These are phyloP conservation scores for Campoletis sonorensis DNA, from an alignment of 1,140 invertebrate genomes.

Conservation along the genomic window DNA sequence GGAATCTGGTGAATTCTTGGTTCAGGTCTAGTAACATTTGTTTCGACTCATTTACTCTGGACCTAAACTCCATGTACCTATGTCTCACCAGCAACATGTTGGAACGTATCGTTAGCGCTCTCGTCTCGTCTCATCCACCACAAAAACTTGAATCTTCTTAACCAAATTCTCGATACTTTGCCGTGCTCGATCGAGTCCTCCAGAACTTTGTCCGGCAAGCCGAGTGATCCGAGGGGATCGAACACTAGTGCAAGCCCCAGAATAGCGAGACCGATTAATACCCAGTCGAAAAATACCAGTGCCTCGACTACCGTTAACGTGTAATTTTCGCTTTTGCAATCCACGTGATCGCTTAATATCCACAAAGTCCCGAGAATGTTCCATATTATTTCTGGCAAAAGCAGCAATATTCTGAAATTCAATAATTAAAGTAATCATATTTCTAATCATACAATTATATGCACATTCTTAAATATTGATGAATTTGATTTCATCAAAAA, in stretches of 20 bases:
- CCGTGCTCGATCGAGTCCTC: slow-evolving; percentile 74
- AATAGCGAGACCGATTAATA: slow-evolving; percentile 84
- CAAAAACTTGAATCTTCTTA: slow-evolving; percentile 85
- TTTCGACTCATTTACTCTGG: slow-evolving; percentile 46
- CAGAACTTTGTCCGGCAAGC: slow-evolving; percentile 79
- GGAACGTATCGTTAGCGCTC: slow-evolving; percentile 88
- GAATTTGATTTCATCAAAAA: too few species aligned
- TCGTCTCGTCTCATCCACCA: slow-evolving; percentile 89
- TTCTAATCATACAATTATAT: too few species aligned
- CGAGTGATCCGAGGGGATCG: slow-evolving; percentile 86
- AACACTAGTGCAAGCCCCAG: slow-evolving; percentile 87
- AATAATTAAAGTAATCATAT: background rate
- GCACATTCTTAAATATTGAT: too few species aligned
- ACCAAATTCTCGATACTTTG: slow-evolving; percentile 81
- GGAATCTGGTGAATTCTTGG: too few species aligned
- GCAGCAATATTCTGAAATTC: slow-evolving; percentile 80
- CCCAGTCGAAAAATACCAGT: slow-evolving; percentile 89
- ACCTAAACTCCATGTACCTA: slow-evolving; percentile 70
- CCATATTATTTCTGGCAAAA: slow-evolving; percentile 86
- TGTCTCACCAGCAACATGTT: slow-evolving; percentile 87
- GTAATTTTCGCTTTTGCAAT: slow-evolving; percentile 83
- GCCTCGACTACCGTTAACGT: slow-evolving; percentile 85
- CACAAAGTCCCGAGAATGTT: slow-evolving; percentile 89
- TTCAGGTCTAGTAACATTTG: background rate
- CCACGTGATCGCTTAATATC: slow-evolving; percentile 84